Evolutionary conservation across 2,797 vertebrate species (phyloP).

Genomic region (Borostomias antarcticus): DNA sequence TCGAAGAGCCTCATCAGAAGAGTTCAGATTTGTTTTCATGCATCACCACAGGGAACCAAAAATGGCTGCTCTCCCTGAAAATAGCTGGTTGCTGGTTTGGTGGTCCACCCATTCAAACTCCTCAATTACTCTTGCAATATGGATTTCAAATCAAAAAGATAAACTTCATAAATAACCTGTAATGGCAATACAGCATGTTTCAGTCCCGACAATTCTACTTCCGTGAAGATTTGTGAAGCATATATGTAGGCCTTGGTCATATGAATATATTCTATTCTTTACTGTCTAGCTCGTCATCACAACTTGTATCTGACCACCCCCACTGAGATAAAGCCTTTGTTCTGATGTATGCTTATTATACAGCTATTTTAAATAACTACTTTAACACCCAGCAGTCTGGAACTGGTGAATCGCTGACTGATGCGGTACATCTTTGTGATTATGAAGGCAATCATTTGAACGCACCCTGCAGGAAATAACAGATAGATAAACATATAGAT

Average conservation of each 20-base stretch:
- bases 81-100: slow-evolving; percentile 40
- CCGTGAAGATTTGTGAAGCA: slow-evolving; percentile 16
- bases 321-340: not conserved
- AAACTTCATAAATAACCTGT: too few relatives aligned
- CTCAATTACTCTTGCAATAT: slow-evolving; percentile 51
- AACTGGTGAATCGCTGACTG: not conserved
- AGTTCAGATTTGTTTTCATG: not conserved
- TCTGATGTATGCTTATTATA: not conserved
- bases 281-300: not conserved
- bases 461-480: not conserved
- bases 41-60: slow-evolving; percentile 37
- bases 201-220: not conserved
- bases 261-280: not conserved
- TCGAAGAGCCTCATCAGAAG: too few relatives aligned
- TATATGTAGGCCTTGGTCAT: not conserved
- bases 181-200: not conserved
- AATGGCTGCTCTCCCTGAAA: slow-evolving; percentile 46
- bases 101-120: slow-evolving; percentile 32
- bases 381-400: not conserved
- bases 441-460: not conserved
- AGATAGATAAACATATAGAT: not conserved
- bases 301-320: not conserved
- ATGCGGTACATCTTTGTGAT: not conserved
- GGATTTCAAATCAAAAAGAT: too few relatives aligned
- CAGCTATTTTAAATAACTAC: not conserved